Evolutionary conservation across 2,888 invertebrate genomes (phyloP).

Genomic region (Seira sanloemensis): DNA sequence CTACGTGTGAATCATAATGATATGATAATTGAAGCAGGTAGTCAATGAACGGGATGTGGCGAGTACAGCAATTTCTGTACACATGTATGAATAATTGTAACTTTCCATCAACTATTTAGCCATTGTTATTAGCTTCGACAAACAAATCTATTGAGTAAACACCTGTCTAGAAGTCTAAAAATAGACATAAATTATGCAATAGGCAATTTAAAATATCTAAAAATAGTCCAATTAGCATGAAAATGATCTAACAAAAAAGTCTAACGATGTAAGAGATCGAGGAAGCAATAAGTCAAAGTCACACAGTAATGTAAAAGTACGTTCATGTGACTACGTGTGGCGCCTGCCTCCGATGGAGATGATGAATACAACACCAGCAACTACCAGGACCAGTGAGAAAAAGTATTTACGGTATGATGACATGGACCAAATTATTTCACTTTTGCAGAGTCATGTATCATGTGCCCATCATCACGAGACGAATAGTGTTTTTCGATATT

Average conservation of each 20-base stretch:
- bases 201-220: not conserved
- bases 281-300: not conserved
- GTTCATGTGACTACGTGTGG: not conserved
- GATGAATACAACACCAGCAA: not conserved
- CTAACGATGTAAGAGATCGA: too few species aligned
- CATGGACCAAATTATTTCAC: too few species aligned
- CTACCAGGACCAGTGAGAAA: not conserved
- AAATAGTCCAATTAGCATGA: not conserved
- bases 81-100: not conserved
- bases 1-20: too few species aligned
- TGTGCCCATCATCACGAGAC: too few species aligned
- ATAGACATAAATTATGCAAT: not conserved
- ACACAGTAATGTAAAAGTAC: not conserved
- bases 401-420: too few species aligned
- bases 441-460: too few species aligned
- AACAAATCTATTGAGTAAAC: not conserved
- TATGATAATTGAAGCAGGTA: too few species aligned
- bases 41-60: too few species aligned
- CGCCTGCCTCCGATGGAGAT: not conserved
- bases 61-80: not conserved
- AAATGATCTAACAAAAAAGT: not conserved
- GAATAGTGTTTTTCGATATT: too few species aligned
- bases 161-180: too few species aligned
- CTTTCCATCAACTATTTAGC: not conserved
- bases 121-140: not conserved